Percentiles rank a stretch among this genome's conserved stretches.
These are phyloP conservation scores for Drosophila watanabei DNA, from an alignment of 1,140 invertebrate genomes.

Conservation along the genomic window DNA sequence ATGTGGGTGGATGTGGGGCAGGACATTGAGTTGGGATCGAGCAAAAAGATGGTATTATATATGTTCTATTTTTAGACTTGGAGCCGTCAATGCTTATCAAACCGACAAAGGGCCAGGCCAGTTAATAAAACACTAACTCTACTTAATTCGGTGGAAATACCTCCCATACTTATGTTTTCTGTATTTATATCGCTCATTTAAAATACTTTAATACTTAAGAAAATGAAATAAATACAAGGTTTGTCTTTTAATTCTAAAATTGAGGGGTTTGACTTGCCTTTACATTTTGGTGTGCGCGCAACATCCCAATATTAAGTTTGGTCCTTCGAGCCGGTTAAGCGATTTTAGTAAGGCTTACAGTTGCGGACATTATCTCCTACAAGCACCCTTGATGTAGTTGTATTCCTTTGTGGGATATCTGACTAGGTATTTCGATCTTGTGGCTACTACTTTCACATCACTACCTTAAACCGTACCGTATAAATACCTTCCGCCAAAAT, in stretches of 20 bases:
- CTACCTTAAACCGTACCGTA: not conserved
- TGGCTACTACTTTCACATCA: not conserved
- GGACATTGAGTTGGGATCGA: not conserved
- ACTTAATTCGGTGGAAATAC: not conserved
- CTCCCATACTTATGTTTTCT: not conserved
- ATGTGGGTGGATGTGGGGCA: slow-evolving; percentile 19
- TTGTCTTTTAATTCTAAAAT: not conserved
- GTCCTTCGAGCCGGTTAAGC: not conserved
- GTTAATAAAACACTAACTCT: not conserved
- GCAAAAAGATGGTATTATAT: not conserved
- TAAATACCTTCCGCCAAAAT: not conserved
- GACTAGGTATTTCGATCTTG: not conserved
- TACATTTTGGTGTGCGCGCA: no score
- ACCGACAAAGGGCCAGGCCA: no score
- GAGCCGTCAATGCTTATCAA: not conserved
- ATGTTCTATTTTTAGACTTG: not conserved
- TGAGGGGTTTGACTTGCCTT: not conserved
- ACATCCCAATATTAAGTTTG: no score
- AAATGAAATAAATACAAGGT: not conserved
- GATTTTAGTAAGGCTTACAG: not conserved
- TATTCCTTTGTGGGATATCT: not conserved
- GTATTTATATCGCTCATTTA: not conserved
- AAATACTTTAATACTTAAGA: not conserved
- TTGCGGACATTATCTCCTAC: not conserved
- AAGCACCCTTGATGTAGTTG: not conserved